Conservation (phyloP, 2,797 vertebrate species). For the Macroramphosus scolopax region DNA sequence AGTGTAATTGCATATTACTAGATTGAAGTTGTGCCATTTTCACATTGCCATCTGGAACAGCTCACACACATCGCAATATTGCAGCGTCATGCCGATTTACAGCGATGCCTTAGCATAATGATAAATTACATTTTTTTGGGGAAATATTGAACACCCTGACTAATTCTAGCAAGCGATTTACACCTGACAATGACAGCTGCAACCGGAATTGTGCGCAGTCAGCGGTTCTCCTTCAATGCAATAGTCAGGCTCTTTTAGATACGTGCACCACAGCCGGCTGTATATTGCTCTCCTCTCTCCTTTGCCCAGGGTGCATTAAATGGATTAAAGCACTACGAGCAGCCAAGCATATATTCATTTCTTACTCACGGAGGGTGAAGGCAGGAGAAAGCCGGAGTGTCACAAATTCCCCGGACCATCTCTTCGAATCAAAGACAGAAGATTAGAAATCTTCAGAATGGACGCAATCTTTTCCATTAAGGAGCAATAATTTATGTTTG, state of each 20-base stretch:
- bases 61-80: too few relatives aligned
- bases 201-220: conserved; percentile 36
- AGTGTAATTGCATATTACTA: background rate
- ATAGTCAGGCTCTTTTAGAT: conserved; percentile 48
- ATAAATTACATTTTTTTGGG: conserved; percentile 4
- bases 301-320: conserved; percentile 68
- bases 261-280: conserved; percentile 38
- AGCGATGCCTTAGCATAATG: conserved; percentile 1
- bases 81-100: conserved; percentile 3
- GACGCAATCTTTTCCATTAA: too few relatives aligned
- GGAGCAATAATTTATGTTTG: too few relatives aligned
- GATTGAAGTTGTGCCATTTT: too few relatives aligned
- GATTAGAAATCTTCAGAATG: too few relatives aligned
- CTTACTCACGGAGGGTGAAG: conserved; percentile 50
- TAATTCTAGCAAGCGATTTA: conserved; percentile 32
- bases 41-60: background rate
- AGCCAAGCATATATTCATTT: conserved; percentile 70
- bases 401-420: conserved; percentile 56
- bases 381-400: conserved; percentile 42
- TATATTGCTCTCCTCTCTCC: conserved; percentile 47
- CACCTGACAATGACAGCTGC: conserved; percentile 41
- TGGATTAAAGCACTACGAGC: conserved; percentile 68
- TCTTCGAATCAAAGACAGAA: conserved; percentile 49
- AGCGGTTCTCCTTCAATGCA: conserved; percentile 54
- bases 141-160: conserved; percentile 31